Base-by-base conservation (phyloP, 2,113 vertebrate genomes). In the Vidua macroura region DNA sequence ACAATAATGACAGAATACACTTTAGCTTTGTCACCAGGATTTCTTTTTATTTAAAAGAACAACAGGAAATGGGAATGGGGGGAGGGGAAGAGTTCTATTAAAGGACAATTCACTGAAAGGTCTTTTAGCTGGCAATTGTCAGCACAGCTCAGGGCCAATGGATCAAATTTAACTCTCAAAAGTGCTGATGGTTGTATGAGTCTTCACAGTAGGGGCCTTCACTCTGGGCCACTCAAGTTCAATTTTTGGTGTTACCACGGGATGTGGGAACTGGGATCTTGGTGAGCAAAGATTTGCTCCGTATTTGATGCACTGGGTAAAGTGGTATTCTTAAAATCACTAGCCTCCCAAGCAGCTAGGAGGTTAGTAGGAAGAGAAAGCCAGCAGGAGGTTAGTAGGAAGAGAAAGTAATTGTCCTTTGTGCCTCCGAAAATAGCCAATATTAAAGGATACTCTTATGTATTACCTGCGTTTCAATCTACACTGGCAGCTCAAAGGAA, bases 121-220 rank as follows among this genome's bases (percentile, higher is more conserved):
- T 96, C 97, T 98, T 97, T 98, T 97, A 98, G 96, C 96, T 79
- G 93, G 97, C 97, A 97, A 98, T 97, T 97, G 97, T 88, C 96
- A 98, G 97, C 93, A 92, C 95, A 95, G 96, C 95, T 97, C 95
- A 94, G 93, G 96, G 92, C 94, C 97, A 96, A 93, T 83, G 88
- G 97, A 97, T 97, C 96, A 97, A 97, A 98, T 97, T 96, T 94
- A 97, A 97, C 11, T 95, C 95, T 95, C 94, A 96, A 96, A 98
- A 97, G 97, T 97, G 95, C 97, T 95, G 96, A 96, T 94, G 94
- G 96, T 86, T 94, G 88, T 96, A 88, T 94, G 96, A 97, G 97
- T 96, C 97, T 94, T 97, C 98, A 93, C 98, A 97, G 96, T 95
- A 88, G 97, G 97, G 82, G 93, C 67, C 58, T 82, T 88, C 1